Base-by-base conservation (phyloP, 1,140 invertebrate genomes). In the Camponotus floridanus region DNA sequence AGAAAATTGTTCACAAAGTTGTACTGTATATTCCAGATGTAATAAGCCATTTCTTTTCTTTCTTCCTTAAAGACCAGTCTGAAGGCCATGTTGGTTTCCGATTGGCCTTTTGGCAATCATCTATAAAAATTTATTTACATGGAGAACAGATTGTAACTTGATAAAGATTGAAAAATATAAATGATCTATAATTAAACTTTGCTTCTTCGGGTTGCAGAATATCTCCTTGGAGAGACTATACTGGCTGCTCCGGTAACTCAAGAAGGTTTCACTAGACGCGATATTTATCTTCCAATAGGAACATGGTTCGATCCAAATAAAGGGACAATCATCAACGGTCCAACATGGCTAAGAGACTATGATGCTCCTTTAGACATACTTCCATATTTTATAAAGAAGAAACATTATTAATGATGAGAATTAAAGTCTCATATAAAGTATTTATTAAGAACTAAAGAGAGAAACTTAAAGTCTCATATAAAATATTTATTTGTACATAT, bases 161-260 rank as follows among this genome's bases (percentile, higher is more conserved):
- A 68, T 61, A 51, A 68, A 21, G 15, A 74, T 13, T 21, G 15
- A 42, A 36, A 71, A 18, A 11, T 42, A 76, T 9, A 33, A 5
- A 74, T 21, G 57, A 81, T 73, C 9, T 0, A 2, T 71, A 81
- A 62, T 68, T 70, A 45, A 42, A 87, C 31, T 6, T 80, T 21
- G 3, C 8, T 71, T 73, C 61, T 73, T 73, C 33, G 55, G 42
- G 57, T 9, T 88, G 71, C 94, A 98, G 98, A 98, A 94, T 99
- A 97, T 93, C 94, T 99, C 4, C 94, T 99, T 3, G 98, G 98
- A 3, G 97, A 98, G 90, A 95, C 97, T 51, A 96, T 98, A n/a
- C 93, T 99, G n/a, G 97, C 98, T 0, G 98, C 98, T 0, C 98
- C 98, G 3, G 96, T 99, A 0, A 90, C 98, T 11, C 94, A 96